Base-by-base conservation (phyloP, 2,113 vertebrate species). In the Nematolebias whitei region DNA sequence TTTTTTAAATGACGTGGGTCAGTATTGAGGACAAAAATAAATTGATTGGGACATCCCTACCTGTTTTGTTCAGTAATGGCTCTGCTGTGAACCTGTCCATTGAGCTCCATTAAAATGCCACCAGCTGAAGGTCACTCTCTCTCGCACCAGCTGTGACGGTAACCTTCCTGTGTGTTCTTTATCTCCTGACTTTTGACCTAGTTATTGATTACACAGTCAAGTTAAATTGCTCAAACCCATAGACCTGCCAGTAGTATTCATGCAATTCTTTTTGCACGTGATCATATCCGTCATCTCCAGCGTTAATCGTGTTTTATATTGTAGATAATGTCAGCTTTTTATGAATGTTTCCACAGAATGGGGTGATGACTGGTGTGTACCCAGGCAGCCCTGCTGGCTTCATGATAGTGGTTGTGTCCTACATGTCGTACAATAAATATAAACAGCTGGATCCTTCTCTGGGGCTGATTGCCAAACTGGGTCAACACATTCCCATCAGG, bases 311-410 rank as follows among this genome's bases (percentile, higher is more conserved):
- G 13, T 41, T 15, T 5, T 1, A 54, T 29, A 12, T 14, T 2
- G 59, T 41, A n/a, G 15, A 4, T 44, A 49, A 51, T 19, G 16
- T 29, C 49, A 55, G 7, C 3, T 39, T 39, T 66, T 73, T 47
- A 1, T 57, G 16, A 44, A 19, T n/a, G 9, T 66, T 73, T 82
- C 20, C 26, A 7, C 87, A 99, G 98, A 99, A 99, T 63, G 96
- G 97, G 59, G 92, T 99, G 50, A 96, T 98, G 93, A 98, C 96
- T 0, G 98, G 98, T 0, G 97, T 99, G 74, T 99, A 97, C 75
- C 98, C 98, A 0, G 96, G 95, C 5, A 98, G 95, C 74, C 98
- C 98, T 10, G 93, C 89, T 48, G 98, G 98, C 15, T 98, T 98
- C 91, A 82, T 97, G 38, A 91, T 99, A 13, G 98, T 99, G 68